phyloP scores from a whole-genome alignment of 2,113 vertebrate species.

The Dasyornis broadbenti region DNA sequence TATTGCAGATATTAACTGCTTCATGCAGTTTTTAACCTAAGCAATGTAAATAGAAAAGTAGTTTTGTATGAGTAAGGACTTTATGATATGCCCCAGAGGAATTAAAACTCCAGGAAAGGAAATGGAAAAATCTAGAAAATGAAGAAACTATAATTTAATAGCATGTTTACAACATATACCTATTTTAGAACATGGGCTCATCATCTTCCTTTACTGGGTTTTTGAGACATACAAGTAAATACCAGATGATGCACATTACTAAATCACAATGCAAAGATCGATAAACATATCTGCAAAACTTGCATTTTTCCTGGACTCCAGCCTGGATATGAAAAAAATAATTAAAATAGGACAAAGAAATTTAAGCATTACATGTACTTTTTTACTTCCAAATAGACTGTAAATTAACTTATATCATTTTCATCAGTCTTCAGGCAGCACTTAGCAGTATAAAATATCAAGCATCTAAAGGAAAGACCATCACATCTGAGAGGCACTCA shows the following conservation, averaged over 20 bases:
- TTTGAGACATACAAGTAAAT: background rate
- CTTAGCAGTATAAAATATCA: background rate
- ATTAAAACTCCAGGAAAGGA: slow-evolving; percentile 3
- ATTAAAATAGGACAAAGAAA: background rate
- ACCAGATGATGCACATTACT: background rate
- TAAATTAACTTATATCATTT: background rate
- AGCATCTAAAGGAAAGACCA: background rate
- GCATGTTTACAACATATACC: background rate
- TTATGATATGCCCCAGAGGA: background rate
- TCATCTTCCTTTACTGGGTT: background rate
- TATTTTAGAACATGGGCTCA: slow-evolving; percentile 7
- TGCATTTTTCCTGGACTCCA: background rate
- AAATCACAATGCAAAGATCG: background rate
- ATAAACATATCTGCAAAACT: background rate
- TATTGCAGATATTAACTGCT: background rate
- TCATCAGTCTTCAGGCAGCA: background rate
- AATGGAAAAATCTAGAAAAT: slow-evolving; percentile 20
- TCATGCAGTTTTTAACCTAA: slow-evolving; percentile 10
- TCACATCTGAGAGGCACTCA: background rate
- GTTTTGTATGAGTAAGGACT: slow-evolving; percentile 13
- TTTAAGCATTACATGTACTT: background rate
- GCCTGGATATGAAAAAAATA: background rate
- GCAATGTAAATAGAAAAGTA: background rate
- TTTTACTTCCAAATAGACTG: background rate
- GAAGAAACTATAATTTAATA: background rate